These are phyloP conservation scores for Ophonus ardosiacus DNA, from an alignment of 2,888 invertebrate species.

Conservation along the genomic window DNA sequence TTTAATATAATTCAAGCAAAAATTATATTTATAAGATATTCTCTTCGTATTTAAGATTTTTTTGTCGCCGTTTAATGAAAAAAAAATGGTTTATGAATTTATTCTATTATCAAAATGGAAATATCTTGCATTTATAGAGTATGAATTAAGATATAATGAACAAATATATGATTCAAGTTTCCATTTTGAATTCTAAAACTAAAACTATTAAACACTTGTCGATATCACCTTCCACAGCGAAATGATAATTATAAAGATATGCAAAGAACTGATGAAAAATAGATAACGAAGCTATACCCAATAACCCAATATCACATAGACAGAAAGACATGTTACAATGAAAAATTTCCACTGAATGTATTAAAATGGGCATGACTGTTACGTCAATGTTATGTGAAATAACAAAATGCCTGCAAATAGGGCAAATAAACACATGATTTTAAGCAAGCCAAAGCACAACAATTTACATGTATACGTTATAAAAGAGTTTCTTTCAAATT, in stretches of 20 bases:
- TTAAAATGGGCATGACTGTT: constrained; percentile 73
- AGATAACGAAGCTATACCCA: constrained; percentile 63
- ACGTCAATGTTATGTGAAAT: constrained; percentile 57
- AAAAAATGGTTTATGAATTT: too few relatives aligned
- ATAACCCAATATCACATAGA: constrained; percentile 61
- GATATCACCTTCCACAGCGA: constrained; percentile 50
- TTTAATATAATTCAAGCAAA: too few relatives aligned
- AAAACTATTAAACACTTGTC: not conserved
- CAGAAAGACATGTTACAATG: constrained; percentile 48
- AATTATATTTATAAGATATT: too few relatives aligned
- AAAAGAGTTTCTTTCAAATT: constrained; percentile 36
- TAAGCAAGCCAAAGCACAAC: constrained; percentile 54
- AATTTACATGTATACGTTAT: constrained; percentile 33
- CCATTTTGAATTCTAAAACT: constrained; percentile 10
- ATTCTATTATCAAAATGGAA: constrained; percentile 3
- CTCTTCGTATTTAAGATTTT: too few relatives aligned
- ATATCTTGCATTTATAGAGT: not conserved
- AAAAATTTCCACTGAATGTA: constrained; percentile 64
- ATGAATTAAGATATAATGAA: not conserved
- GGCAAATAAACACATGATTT: constrained; percentile 51
- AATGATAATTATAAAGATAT: constrained; percentile 56
- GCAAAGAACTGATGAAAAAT: constrained; percentile 61
- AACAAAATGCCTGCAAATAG: constrained; percentile 59
- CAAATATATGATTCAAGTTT: not conserved
- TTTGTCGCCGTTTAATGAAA: too few relatives aligned